phyloP scores from a whole-genome alignment of 2,113 vertebrate genomes.

The Oreocharis arfaki region DNA sequence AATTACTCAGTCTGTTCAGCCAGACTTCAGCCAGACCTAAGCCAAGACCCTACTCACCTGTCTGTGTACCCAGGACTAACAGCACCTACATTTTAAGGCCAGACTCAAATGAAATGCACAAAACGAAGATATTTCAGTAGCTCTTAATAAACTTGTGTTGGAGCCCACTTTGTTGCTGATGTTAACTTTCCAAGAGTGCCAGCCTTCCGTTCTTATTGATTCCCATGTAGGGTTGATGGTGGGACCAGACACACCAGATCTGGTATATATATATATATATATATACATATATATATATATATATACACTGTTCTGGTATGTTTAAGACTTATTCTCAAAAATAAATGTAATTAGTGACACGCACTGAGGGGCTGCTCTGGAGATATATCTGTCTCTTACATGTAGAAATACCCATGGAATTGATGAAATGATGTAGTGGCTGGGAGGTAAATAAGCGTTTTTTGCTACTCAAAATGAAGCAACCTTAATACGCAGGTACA shows the following conservation, averaged over 20 bases:
- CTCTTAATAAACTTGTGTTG: background rate
- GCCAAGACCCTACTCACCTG: background rate
- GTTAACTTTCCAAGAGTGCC: background rate
- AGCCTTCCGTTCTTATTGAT: fast-evolving
- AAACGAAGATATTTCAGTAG: background rate
- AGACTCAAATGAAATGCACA: background rate
- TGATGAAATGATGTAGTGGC: background rate
- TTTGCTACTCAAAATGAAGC: background rate
- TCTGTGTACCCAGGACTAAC: background rate
- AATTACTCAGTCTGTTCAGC: background rate
- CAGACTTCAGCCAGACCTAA: background rate
- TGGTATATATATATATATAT: too few relatives aligned
- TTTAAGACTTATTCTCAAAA: background rate
- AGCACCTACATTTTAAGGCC: background rate
- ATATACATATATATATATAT: too few relatives aligned
- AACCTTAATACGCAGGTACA: background rate
- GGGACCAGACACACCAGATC: too few relatives aligned
- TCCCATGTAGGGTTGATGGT: background rate
- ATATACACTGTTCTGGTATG: background rate
- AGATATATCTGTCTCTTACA: background rate
- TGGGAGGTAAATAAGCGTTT: background rate
- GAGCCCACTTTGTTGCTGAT: background rate
- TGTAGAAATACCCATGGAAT: background rate
- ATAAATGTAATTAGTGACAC: background rate
- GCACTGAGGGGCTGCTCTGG: background rate